These are phyloP conservation scores for Ceratosolen fusciceps DNA, from an alignment of 1,140 invertebrate genomes.

Conservation along the genomic window DNA sequence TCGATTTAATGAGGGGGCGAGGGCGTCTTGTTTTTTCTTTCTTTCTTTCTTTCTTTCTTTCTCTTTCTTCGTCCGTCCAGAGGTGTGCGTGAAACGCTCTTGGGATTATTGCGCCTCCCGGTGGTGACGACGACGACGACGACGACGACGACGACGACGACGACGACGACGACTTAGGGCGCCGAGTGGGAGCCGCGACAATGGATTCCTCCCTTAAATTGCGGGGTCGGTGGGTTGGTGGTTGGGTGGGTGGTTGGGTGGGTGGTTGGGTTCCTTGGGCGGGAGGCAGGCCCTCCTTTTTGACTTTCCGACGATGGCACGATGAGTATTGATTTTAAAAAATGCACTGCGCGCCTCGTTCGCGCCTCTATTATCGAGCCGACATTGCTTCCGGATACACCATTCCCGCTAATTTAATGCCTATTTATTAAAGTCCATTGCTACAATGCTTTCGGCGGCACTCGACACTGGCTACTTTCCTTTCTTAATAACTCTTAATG, in stretches of 20 bases:
- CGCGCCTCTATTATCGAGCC: not conserved
- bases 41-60: no score
- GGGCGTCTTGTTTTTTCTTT: not conserved
- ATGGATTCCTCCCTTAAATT: not conserved
- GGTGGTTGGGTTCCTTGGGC: not conserved
- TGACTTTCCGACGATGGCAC: not conserved
- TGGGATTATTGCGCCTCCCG: not conserved
- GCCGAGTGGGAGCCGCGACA: no score
- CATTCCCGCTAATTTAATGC: not conserved
- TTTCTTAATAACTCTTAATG: not conserved
- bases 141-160: no score
- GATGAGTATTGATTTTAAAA: constrained; percentile 12
- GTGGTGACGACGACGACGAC: no score
- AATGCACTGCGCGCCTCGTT: not conserved
- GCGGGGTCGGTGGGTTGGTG: no score
- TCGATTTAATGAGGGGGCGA: not conserved
- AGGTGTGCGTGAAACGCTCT: not conserved
- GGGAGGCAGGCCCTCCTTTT: not conserved
- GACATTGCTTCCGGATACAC: not conserved
- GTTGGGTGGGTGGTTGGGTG: no score
- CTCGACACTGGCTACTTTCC: not conserved
- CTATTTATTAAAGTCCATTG: not conserved
- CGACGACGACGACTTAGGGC: no score
- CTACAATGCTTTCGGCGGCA: not conserved
- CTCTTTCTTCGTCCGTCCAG: not conserved